These are phyloP conservation scores for Equus quagga DNA, from an alignment of 2,113 vertebrate genomes.

Conservation along the genomic window DNA sequence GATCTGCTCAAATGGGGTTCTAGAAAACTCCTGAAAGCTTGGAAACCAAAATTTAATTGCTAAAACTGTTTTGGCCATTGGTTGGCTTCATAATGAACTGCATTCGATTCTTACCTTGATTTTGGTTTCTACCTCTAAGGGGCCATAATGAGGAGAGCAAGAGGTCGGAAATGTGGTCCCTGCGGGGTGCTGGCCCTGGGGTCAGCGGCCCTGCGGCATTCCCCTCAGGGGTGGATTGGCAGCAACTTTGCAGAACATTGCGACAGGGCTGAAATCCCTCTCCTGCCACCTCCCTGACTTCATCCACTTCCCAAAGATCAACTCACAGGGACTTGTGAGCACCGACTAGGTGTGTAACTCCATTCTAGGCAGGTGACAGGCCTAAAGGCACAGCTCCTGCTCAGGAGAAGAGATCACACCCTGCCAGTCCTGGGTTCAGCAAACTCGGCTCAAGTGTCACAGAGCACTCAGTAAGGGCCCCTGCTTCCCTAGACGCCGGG, in stretches of 20 bases:
- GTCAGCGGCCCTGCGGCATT: background rate
- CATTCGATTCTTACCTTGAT: background rate
- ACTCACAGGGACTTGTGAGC: background rate
- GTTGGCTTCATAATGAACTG: background rate
- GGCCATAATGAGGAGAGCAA: background rate
- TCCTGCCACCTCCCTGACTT: background rate
- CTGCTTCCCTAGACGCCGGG: fast-evolving
- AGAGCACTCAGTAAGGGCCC: background rate
- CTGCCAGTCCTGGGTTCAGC: background rate
- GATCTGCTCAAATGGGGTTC: background rate
- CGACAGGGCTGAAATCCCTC: background rate
- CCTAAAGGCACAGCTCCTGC: background rate
- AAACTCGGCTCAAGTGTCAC: background rate
- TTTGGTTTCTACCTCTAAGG: background rate
- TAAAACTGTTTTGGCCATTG: background rate
- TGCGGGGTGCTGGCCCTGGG: too few relatives aligned
- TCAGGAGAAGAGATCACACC: background rate
- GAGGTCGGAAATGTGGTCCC: background rate
- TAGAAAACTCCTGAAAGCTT: background rate
- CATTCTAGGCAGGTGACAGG: background rate
- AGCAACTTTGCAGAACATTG: background rate
- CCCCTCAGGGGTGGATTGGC: background rate
- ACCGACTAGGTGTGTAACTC: background rate
- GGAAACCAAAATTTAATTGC: background rate
- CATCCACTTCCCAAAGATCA: background rate